Evolutionary conservation across 2,113 vertebrate species (phyloP).

Genomic region (Axis porcinus): DNA sequence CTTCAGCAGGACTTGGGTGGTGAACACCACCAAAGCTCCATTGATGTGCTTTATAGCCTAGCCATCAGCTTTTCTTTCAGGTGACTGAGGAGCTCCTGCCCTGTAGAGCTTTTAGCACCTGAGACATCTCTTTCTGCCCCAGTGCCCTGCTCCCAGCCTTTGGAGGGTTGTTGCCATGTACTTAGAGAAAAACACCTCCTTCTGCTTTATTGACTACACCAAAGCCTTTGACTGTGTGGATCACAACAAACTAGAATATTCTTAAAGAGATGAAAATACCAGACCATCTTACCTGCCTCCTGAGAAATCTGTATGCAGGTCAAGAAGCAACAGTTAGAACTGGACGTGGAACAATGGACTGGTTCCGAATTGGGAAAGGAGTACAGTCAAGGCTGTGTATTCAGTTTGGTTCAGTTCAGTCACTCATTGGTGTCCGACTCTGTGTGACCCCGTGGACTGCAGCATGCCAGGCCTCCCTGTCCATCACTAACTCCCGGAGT

Average conservation of each 20-base stretch:
- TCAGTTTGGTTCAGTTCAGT: neutral
- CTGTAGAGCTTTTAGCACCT: neutral
- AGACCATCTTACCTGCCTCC: neutral
- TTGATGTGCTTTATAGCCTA: neutral
- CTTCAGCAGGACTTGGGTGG: neutral
- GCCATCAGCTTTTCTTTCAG: neutral
- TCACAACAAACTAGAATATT: neutral
- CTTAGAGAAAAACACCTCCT: neutral
- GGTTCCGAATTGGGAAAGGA: neutral
- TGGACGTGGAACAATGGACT: neutral
- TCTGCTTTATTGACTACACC: neutral
- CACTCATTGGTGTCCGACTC: neutral
- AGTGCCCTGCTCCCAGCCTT: neutral
- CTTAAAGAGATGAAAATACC: neutral
- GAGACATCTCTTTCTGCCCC: neutral
- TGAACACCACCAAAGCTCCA: neutral
- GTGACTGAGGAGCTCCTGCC: neutral
- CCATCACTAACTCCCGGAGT: neutral
- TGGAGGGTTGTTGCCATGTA: neutral
- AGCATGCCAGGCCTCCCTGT: neutral
- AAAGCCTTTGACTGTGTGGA: neutral
- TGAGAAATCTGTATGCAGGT: neutral
- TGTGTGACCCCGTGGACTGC: neutral
- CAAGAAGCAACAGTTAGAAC: neutral
- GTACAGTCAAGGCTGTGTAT: neutral